Evolutionary conservation across 1,140 invertebrate genomes (phyloP).

Genomic region (Eciton burchellii): DNA sequence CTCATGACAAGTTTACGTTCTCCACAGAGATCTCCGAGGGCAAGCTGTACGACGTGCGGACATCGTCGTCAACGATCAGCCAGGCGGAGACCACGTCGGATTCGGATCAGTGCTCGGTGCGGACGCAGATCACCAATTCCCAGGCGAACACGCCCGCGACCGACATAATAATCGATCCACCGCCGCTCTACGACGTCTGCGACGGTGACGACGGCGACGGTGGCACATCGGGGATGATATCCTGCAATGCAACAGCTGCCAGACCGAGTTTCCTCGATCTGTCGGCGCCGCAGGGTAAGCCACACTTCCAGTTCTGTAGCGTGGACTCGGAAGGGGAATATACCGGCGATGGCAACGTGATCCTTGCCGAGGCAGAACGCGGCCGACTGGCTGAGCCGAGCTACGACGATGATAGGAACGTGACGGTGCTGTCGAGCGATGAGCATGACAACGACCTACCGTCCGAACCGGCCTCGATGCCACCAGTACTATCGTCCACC

Average conservation of each 20-base stretch:
- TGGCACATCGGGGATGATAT: conserved; percentile 57
- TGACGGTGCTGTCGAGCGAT: conserved; percentile 67
- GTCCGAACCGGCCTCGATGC: conserved; percentile 87
- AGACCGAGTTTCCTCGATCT: conserved; percentile 86
- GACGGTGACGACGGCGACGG: conserved; percentile 66
- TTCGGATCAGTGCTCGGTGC: conserved; percentile 82
- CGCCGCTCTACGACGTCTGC: conserved; percentile 77
- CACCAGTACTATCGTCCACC: conserved; percentile 83
- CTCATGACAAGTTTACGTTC: conserved; percentile 18
- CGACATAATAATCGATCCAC: conserved; percentile 82
- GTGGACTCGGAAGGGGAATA: conserved; percentile 78
- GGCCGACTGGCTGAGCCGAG: neutral
- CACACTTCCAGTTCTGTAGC: conserved; percentile 85
- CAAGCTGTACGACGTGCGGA: conserved; percentile 54
- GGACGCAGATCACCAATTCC: conserved; percentile 81
- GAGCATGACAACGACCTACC: conserved; percentile 82
- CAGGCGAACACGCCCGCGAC: conserved; percentile 76
- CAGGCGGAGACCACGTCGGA: conserved; percentile 80
- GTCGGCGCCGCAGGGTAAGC: conserved; percentile 84
- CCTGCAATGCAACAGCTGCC: conserved; percentile 63
- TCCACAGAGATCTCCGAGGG: conserved; percentile 54
- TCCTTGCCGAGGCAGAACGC: conserved; percentile 47
- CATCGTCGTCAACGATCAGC: conserved; percentile 71
- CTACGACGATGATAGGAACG: conserved; percentile 41
- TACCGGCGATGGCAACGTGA: conserved; percentile 64